Evolutionary conservation across 2,797 vertebrate genomes (phyloP), one percentile per base, ranked within the genome.

Genomic region (Sebastes oblongus): DNA sequence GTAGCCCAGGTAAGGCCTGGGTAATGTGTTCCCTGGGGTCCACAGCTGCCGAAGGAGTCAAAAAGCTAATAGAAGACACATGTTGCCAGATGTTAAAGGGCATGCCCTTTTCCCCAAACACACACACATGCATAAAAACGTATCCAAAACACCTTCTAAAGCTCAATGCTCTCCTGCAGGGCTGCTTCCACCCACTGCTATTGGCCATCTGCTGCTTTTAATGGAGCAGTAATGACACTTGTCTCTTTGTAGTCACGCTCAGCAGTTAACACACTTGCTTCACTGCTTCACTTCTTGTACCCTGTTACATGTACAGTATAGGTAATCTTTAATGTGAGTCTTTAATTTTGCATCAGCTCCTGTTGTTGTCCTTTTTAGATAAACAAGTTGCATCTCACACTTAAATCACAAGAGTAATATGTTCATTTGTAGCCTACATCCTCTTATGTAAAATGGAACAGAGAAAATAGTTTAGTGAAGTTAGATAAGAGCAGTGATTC

Each of bases 41-140:
- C 61, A 78, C 89, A 93, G 89, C 92, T 95, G 92, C 86, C 61
- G 72, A 79, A 90, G 34, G 34, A 88, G 77, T 93, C 76, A 73
- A 80, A 83, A 72, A 85, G 72, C 32, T 92, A 93, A 95, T 92
- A 80, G 84, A 82, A 87, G 72, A 89, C 93, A 95, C 78, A 91
- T 95, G 93, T 84, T 73, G 24, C 77, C 80, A 90, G 82, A 91
- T 92, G 87, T 88, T 86, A 80, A 65, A 88, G 88, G 86, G 32
- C 79, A 87, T 67, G 52, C 3, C n/a, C 64, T 66, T 80, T 61
- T 42, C 55, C 77, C 18, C 59, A 62, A 75, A 70, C 54, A 74
- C 50, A 62, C 67, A 76, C 76, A 78, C 16, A 65, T 18, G 56
- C n/a, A 74, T 75, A 73, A 9, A 80, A 81, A 90, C 69, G 72